Base-by-base conservation (phyloP, 2,113 vertebrate genomes). In the Henicopernis longicauda region DNA sequence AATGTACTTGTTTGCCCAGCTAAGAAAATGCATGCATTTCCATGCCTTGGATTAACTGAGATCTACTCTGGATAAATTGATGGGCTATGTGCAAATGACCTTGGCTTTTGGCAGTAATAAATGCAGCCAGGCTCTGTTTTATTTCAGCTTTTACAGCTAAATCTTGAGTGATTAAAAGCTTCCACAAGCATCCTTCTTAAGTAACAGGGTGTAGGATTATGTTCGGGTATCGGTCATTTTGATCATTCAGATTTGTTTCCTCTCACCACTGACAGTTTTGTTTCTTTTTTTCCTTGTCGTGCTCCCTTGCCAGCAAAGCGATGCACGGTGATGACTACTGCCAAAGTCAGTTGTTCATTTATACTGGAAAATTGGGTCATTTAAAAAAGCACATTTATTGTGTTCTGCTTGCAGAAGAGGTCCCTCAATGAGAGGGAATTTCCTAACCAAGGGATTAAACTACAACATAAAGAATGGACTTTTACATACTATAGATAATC, bases 1-100 rank as follows among this genome's bases (percentile, higher is more conserved):
- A 98, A 98, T 98, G 97, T 98, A 98, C 98, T 98, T 98, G 98
- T 99, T 98, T 98, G 98, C 98, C 98, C 98, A 98, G 98, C 98
- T 99, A 99, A 98, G 98, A 98, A 98, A 98, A 98, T 89, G 98
- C 99, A 99, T 99, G 99, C 99, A 99, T 97, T 98, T 98, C 97
- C 97, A 98, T 98, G 98, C 98, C 98, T 97, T 98, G 98, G 98
- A 98, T 95, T 97, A 97, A 98, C 97, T 55, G 97, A 98, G 98
- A 98, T 97, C 98, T 98, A 97, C 96, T 97, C 97, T 97, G 95
- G 97, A 98, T 93, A 97, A 96, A 97, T 82, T 80, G 86, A 97
- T 95, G 98, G 97, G 97, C 97, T 98, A 97, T 98, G 97, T 98
- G 98, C 98, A 98, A 98, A 98, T 96, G 97, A 97, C 97, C 97